Conservation (phyloP, 2,113 vertebrate species). For the Alexandromys fortis region DNA sequence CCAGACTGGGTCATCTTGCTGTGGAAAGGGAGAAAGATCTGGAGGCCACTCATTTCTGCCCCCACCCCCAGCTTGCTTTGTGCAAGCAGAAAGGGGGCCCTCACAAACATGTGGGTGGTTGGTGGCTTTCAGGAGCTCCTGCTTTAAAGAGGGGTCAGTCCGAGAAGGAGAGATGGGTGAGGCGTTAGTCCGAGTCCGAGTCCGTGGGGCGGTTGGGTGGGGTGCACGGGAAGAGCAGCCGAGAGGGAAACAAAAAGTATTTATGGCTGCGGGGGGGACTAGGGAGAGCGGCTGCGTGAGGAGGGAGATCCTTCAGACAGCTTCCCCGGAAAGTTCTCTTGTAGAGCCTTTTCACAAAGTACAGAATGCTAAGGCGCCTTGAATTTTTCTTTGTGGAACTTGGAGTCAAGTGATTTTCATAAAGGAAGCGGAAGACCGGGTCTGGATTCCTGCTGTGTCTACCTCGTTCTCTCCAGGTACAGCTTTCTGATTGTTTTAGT, state of each 20-base stretch:
- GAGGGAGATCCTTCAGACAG: background rate
- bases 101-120: background rate
- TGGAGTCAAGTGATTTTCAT: constrained; percentile 42
- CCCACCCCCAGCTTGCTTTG: constrained; percentile 28
- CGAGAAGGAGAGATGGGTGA: background rate
- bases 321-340: constrained; percentile 41
- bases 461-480: constrained; percentile 72
- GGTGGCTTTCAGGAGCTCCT: constrained; percentile 15
- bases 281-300: background rate
- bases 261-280: constrained; percentile 27
- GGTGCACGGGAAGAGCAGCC: background rate
- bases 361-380: background rate
- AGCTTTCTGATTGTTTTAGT: constrained; percentile 58
- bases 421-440: constrained; percentile 43
- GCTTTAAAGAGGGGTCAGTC: constrained; percentile 38
- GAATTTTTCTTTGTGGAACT: constrained; percentile 47
- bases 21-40: background rate
- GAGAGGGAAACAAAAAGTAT: constrained; percentile 4
- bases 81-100: background rate
- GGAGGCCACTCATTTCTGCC: background rate
- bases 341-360: background rate
- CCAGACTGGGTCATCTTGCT: background rate
- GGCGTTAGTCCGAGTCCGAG: background rate
- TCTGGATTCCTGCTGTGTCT: constrained; percentile 8
- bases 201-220: background rate